A percentile compares a stretch with the other conserved stretches of the same genome.
phyloP scores from a whole-genome alignment of 2,113 vertebrate genomes.

The Cyprinus carpio region DNA sequence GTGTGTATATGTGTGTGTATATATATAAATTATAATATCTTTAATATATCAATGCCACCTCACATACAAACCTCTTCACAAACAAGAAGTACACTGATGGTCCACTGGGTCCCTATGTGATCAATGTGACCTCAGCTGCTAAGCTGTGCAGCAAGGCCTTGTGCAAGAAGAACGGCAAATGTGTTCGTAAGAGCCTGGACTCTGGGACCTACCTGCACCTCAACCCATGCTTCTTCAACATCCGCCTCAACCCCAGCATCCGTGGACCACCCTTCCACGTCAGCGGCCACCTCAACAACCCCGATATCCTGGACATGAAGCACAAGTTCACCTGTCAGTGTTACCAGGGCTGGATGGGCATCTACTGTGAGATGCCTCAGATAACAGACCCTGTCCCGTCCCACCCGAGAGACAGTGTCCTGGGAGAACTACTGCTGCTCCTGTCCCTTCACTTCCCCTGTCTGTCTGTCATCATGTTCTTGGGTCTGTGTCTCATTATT shows the following conservation, averaged over 20 bases:
- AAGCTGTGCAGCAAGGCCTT: conserved; percentile 87
- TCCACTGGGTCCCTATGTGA: conserved; percentile 81
- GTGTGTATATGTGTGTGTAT: too few relatives aligned
- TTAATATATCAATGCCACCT: background rate
- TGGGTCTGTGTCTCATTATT: conserved; percentile 70
- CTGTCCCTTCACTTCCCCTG: conserved; percentile 70
- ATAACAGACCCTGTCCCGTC: conserved; percentile 19
- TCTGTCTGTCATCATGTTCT: conserved; percentile 68
- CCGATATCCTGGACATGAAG: conserved; percentile 79
- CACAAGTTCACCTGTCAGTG: conserved; percentile 87
- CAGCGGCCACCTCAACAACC: conserved; percentile 71
- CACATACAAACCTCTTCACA: conserved; percentile 81
- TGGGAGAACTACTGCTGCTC: conserved; percentile 61
- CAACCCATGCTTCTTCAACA: conserved; percentile 77
- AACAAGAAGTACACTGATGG: conserved; percentile 83
- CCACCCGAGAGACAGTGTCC: conserved; percentile 50
- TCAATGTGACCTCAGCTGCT: conserved; percentile 89
- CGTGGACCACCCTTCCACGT: conserved; percentile 70
- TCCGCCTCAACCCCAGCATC: conserved; percentile 54
- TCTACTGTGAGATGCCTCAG: conserved; percentile 84
- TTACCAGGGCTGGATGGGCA: conserved; percentile 86
- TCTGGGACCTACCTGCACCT: conserved; percentile 83
- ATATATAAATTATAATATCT: background rate
- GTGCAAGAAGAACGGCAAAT: conserved; percentile 87
- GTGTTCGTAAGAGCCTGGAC: conserved; percentile 78